phyloP scores from a whole-genome alignment of 2,797 vertebrate genomes.

The Euphonia xanthogaster region DNA sequence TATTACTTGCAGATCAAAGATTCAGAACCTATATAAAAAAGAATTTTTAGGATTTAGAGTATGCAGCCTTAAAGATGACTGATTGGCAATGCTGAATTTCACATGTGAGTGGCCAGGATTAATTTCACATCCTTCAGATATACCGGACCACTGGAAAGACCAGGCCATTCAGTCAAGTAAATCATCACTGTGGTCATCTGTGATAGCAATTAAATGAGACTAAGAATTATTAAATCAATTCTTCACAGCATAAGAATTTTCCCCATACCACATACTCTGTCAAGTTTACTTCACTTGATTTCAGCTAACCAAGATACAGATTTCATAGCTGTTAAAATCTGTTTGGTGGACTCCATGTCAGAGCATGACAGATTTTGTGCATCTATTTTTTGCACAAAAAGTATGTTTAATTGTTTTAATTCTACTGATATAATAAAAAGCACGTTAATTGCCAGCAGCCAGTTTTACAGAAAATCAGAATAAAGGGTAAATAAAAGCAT shows the following conservation, averaged over 20 bases:
- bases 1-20: not conserved
- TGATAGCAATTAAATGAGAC: not conserved
- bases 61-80: not conserved
- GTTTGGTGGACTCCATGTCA: not conserved
- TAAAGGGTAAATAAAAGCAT: not conserved
- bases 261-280: not conserved
- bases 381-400: not conserved
- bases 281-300: not conserved
- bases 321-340: not conserved
- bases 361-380: not conserved
- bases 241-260: not conserved
- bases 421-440: not conserved
- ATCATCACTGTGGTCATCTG: not conserved
- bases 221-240: not conserved
- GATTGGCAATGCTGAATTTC: not conserved
- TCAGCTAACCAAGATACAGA: not conserved
- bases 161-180: not conserved
- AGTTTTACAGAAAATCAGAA: not conserved
- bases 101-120: not conserved
- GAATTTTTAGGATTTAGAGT: not conserved
- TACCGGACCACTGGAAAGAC: not conserved
- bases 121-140: not conserved
- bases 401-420: not conserved
- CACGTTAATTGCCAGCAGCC: not conserved
- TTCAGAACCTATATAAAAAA: not conserved